Evolutionary conservation across 2,797 vertebrate species (phyloP), one percentile per base, ranked within the genome.

Genomic region (Eulemur albifrons): DNA sequence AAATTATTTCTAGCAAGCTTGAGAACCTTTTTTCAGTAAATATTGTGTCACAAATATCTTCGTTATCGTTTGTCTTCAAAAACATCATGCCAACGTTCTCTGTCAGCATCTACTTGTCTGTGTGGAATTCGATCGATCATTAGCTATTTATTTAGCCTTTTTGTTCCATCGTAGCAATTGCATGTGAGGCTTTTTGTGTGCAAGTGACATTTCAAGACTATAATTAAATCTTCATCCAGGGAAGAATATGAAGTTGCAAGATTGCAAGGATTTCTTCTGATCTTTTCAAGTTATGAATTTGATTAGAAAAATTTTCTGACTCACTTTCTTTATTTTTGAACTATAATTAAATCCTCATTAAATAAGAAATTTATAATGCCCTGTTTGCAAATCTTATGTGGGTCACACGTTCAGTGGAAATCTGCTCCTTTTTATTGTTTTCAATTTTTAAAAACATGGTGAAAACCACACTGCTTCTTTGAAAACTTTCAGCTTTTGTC

Each of bases 141-240:
- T 76, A 7, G 45, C 61, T 72, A 17, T 81, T 91, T 91, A 59
- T 61, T 88, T 15, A 12, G 52, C 35, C 76, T 77, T 92, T 87
- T 73, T 80, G 57, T 67, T 77, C 23, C 18, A 13, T 73, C 50
- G 45, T 80, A 93, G 30, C 90, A 95, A 93, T 38, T 93, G 43
- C 13, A n/a, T 45, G 14, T 45, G 54, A 63, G 48, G 15, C 43
- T 90, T 82, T 80, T n/a, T 87, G 63, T 88, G 38, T 61, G 59
- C 82, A 61, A 80, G n/a, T 76, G 69, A 84, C 86, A 93, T 65
- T 88, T 93, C 50, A 7, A 2, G 20, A 70, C 45, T n/a, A 0
- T 57, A 97, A 94, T 92, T 94, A 94, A 96, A 67, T 88, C 91
- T 96, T 94, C 85, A 90, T 54, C 95, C 82, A 70, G 65, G 63